A percentile compares a stretch with the other conserved stretches of the same genome.
Conservation (phyloP, 2,797 vertebrate species). For the Prunella strophiata region DNA sequence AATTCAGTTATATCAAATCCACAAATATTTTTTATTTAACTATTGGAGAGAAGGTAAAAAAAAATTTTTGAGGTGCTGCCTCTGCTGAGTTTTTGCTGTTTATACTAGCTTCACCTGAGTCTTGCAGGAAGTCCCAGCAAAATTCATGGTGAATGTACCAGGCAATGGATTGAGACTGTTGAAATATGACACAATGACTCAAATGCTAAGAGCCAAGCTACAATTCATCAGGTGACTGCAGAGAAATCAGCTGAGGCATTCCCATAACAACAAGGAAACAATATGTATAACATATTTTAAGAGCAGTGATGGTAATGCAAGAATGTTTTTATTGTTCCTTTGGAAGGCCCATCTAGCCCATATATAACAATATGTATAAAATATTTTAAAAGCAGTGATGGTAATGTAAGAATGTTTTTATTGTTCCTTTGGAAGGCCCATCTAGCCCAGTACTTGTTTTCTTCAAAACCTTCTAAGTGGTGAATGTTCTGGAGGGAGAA, state of each 20-base stretch:
- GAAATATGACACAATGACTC: neutral
- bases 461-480: neutral
- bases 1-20: neutral
- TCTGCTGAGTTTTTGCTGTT: neutral
- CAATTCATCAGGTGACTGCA: neutral
- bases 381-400: neutral
- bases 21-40: neutral
- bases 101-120: neutral
- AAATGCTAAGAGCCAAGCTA: neutral
- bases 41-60: neutral
- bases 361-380: neutral
- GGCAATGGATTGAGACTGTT: neutral
- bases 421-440: neutral
- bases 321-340: neutral
- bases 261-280: neutral
- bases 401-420: neutral
- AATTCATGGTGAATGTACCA: neutral
- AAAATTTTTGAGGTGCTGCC: neutral
- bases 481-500: neutral
- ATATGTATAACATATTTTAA: neutral
- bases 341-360: neutral
- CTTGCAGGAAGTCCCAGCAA: neutral
- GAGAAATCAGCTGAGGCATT: neutral
- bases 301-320: neutral
- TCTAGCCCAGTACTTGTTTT: neutral